Evolutionary conservation across 2,113 vertebrate species (phyloP).

Genomic region (Hydrochoerus hydrochaeris): DNA sequence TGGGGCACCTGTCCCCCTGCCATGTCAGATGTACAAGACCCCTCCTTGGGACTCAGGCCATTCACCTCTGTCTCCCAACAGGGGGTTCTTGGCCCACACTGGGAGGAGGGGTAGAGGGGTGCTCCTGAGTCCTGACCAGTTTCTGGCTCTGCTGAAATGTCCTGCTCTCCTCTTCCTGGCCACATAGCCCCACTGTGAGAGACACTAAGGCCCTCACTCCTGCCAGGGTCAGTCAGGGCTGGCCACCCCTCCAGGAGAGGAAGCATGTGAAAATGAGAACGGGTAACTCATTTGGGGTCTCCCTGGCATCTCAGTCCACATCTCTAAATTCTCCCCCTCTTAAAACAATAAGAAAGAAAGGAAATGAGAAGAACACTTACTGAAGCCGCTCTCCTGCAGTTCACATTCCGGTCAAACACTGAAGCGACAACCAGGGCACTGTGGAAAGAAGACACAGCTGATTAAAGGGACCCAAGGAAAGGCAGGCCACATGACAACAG

Average conservation of each 20-base stretch:
- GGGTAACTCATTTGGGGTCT: neutral
- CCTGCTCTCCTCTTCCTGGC: neutral
- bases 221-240: neutral
- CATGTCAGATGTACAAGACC: neutral
- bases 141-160: neutral
- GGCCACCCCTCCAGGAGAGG: neutral
- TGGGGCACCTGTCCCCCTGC: neutral
- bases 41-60: neutral
- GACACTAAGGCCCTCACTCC: neutral
- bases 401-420: slow-evolving; percentile 73
- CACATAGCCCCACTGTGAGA: neutral
- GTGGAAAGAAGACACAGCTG: accelerated
- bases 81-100: neutral
- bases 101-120: neutral
- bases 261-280: accelerated
- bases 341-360: neutral
- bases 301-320: neutral
- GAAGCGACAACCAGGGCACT: slow-evolving; percentile 69
- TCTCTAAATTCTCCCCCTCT: neutral
- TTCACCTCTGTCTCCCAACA: neutral
- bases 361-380: slow-evolving; percentile 54
- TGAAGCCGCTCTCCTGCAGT: slow-evolving; percentile 79
- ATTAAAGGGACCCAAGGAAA: neutral
- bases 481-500: accelerated
- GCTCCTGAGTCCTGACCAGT: too few relatives aligned